phyloP scores from a whole-genome alignment of 2,888 invertebrate genomes.

The Meganola albula region DNA sequence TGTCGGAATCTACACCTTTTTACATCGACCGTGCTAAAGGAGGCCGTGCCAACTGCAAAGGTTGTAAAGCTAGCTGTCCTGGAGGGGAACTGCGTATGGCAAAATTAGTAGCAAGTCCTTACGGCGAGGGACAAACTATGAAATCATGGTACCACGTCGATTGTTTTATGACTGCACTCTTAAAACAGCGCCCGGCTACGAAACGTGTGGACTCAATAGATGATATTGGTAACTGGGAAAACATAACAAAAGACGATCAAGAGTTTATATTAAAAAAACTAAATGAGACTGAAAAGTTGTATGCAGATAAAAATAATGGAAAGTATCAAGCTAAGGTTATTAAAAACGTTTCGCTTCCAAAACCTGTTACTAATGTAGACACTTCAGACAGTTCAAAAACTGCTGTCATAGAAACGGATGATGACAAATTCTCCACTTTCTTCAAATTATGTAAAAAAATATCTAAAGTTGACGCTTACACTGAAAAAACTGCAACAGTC shows the following conservation, averaged over 20 bases:
- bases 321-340: conserved; percentile 62
- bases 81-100: conserved; percentile 85
- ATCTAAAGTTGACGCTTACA: conserved; percentile 86
- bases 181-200: conserved; percentile 87
- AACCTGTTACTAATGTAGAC: conserved; percentile 10
- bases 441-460: conserved; percentile 86
- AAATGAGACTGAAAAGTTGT: conserved; percentile 77
- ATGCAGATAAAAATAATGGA: conserved; percentile 69
- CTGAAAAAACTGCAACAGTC: conserved; percentile 86
- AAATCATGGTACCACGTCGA: conserved; percentile 90
- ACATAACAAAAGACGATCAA: conserved; percentile 81
- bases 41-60: conserved; percentile 89
- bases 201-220: conserved; percentile 87
- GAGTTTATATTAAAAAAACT: conserved; percentile 80
- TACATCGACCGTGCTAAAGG: conserved; percentile 88
- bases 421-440: conserved; percentile 87
- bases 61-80: conserved; percentile 88
- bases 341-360: conserved; percentile 46
- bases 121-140: conserved; percentile 84
- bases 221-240: conserved; percentile 88
- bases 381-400: conserved; percentile 19
- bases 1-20: conserved; percentile 65
- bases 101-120: conserved; percentile 87
- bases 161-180: conserved; percentile 88
- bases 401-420: conserved; percentile 53